phyloP scores from a whole-genome alignment of 2,888 invertebrate species.

The Pinctada fucata region DNA sequence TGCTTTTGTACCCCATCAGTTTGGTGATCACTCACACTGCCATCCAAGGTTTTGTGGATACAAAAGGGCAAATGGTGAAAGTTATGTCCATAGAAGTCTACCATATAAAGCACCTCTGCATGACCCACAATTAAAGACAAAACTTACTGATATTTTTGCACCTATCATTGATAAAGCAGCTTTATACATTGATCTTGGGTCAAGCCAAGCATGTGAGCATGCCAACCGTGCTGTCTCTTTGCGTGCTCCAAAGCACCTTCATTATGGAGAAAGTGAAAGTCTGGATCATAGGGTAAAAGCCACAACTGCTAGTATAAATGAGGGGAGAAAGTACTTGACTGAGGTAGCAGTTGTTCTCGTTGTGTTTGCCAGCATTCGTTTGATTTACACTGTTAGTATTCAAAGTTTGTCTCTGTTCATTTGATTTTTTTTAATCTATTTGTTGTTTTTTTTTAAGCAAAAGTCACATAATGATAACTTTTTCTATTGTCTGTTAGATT shows the following conservation, averaged over 20 bases:
- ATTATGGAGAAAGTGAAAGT: constrained; percentile 38
- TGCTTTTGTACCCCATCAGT: not conserved
- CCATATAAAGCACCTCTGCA: not conserved
- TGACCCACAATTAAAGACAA: not conserved
- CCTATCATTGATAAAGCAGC: too few relatives aligned
- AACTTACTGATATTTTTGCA: not conserved
- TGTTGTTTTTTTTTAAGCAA: too few relatives aligned
- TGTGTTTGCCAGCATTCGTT: too few relatives aligned
- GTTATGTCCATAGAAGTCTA: not conserved
- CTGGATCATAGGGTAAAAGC: constrained; percentile 37
- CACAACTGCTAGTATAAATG: constrained; percentile 36
- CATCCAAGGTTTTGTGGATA: not conserved
- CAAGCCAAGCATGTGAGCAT: constrained; percentile 39
- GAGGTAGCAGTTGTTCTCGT: constrained; percentile 7
- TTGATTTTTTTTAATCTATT: too few relatives aligned
- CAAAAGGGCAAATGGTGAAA: not conserved
- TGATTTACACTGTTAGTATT: too few relatives aligned
- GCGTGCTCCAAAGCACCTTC: constrained; percentile 32
- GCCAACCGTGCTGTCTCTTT: constrained; percentile 29
- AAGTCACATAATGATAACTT: too few relatives aligned
- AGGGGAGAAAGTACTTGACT: constrained; percentile 33
- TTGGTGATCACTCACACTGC: not conserved
- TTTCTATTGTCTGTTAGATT: too few relatives aligned
- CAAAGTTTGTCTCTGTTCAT: too few relatives aligned
- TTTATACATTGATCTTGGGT: too few relatives aligned